A percentile compares a stretch with the other conserved stretches of the same genome.
Evolutionary conservation across 2,113 vertebrate genomes (phyloP).

Genomic region (Leptosomus discolor): DNA sequence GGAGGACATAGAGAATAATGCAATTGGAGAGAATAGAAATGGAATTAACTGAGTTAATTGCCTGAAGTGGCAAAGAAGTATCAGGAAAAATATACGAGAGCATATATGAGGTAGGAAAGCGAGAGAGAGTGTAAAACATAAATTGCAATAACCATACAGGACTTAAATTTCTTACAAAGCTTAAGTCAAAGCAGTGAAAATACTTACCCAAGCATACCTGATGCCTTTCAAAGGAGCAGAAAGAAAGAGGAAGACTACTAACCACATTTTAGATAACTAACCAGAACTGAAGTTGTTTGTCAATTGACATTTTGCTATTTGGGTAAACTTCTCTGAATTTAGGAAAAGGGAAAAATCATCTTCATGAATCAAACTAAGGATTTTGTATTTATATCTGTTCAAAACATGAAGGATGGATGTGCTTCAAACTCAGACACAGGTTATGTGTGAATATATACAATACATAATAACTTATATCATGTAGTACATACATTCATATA

Average conservation of each 20-base stretch:
- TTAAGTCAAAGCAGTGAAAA: not conserved
- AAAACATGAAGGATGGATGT: not conserved
- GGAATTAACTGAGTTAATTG: not conserved
- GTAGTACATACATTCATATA: not conserved
- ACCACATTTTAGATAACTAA: not conserved
- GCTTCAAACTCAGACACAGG: not conserved
- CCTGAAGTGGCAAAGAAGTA: not conserved
- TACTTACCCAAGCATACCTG: not conserved
- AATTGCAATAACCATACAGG: not conserved
- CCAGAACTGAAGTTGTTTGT: not conserved
- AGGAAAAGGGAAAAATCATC: not conserved
- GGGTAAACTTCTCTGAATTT: not conserved
- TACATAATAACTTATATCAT: not conserved
- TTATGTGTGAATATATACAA: not conserved
- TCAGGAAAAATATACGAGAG: not conserved
- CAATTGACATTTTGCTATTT: not conserved
- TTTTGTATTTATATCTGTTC: not conserved
- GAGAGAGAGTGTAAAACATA: rapidly evolving
- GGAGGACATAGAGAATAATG: not conserved
- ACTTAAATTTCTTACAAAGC: not conserved
- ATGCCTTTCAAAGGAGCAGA: not conserved
- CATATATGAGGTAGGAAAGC: not conserved
- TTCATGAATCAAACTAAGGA: not conserved
- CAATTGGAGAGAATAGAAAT: not conserved
- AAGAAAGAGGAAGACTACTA: not conserved